Base-by-base conservation (phyloP, 1,140 invertebrate species). In the Lycorma delicatula region DNA sequence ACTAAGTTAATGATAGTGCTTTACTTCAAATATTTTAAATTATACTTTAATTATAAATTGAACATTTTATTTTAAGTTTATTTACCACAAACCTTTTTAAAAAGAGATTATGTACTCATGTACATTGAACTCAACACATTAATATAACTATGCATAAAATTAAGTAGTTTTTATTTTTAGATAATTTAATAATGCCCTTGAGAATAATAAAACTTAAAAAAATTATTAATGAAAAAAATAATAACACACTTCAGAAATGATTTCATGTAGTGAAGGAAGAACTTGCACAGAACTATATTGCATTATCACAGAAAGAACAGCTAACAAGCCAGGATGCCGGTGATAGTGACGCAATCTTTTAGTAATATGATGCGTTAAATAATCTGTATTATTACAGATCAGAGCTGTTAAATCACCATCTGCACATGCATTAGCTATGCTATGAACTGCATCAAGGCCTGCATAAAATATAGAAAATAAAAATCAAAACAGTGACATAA, bases 171-270 rank as follows among this genome's bases (percentile, higher is more conserved):
- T n/a, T n/a, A n/a, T n/a, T n/a, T n/a, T n/a, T n/a, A n/a, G n/a
- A n/a, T n/a, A n/a, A n/a, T n/a, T n/a, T n/a, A n/a, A n/a, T n/a
- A n/a, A n/a, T n/a, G n/a, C n/a, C n/a, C n/a, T n/a, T n/a, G n/a
- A n/a, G n/a, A n/a, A n/a, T n/a, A n/a, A n/a, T n/a, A n/a, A n/a
- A n/a, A n/a, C n/a, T n/a, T n/a, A n/a, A n/a, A n/a, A n/a, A n/a
- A n/a, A n/a, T n/a, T n/a, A n/a, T n/a, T n/a, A n/a, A n/a, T n/a
- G n/a, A n/a, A n/a, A n/a, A n/a, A n/a, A n/a, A n/a, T n/a, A n/a
- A n/a, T n/a, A n/a, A n/a, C n/a, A n/a, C n/a, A 84, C 79, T 64
- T 84, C 79, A 59, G 79, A 73, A 2, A 85, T 74, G 55, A 85
- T 81, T 28, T 79, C 74, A 61, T 79, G 78, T 5, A 85, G 67